Base-by-base conservation (phyloP, 2,113 vertebrate species). In the Myotis brandtii region DNA sequence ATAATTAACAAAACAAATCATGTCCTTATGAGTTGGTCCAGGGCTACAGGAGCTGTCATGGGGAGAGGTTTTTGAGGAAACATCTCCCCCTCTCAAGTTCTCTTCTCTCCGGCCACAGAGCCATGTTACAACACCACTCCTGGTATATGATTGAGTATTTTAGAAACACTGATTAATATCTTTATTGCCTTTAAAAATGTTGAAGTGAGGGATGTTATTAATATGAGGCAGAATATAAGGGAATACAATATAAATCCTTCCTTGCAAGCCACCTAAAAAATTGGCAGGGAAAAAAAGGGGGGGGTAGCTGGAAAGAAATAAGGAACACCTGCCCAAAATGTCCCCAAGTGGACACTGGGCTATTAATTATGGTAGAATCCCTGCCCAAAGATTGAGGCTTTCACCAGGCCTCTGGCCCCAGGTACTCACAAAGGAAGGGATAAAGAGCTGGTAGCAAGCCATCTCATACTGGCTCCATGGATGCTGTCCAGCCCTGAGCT, bases 1-100 rank as follows among this genome's bases (percentile, higher is more conserved):
- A 80, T 86, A 86, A 92, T 75, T 46, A 87, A 67, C 34, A 30
- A 23, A 81, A 70, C 54, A 89, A 86, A 50, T 25, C 69, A 90
- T 7, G 12, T 30, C 93, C 30, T 86, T 92, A 46, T 3, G 48
- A 25, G 5, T 59, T 62, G 56, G 37, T 23, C 50, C 25, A 69
- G 8, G 5, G 6, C 43, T 48, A 59, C 2, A 48, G 40, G 13
- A 89, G 48, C 48, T 32, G 2, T 30, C 70, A 75, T 10, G 2
- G 21, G n/a, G 59, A 87, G 30, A 76, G 9, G n/a, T 67, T 67
- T 67, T n/a, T 9, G 18, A 79, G 7, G 48, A 37, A 96, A 66
- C 79, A 12, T 0, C n/a, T 46, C 48, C 46, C 27, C 73, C 46
- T 37, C 14, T n/a, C 9, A 9, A 18, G 2, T 69, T 72, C 34